phyloP scores from a whole-genome alignment of 2,113 vertebrate species.

The Gavialis gangeticus region DNA sequence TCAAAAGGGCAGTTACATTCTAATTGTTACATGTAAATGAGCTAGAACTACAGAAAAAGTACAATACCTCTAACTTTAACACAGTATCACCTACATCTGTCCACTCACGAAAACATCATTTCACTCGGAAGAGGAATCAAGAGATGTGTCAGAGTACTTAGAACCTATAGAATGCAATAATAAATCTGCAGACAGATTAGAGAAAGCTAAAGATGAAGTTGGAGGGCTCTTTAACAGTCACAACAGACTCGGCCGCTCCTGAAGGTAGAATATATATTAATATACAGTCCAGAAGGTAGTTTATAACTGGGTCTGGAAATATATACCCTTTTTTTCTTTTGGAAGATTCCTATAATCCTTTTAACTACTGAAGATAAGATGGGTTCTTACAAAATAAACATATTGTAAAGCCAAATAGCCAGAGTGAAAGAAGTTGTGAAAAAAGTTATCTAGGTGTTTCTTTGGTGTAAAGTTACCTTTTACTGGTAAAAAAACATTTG shows the following conservation, averaged over 20 bases:
- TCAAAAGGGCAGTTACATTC: too few species aligned
- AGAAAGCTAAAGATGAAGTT: background rate
- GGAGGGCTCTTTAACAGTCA: background rate
- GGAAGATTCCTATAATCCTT: background rate
- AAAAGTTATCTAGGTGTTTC: background rate
- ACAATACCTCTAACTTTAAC: too few species aligned
- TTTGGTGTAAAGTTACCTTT: background rate
- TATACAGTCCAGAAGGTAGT: background rate
- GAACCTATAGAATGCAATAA: background rate
- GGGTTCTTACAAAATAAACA: background rate
- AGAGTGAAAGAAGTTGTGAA: background rate
- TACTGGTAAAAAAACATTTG: background rate
- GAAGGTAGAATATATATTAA: background rate
- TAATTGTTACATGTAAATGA: too few species aligned
- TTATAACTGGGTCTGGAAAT: background rate
- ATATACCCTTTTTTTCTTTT: background rate
- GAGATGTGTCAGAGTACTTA: background rate
- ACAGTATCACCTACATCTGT: too few species aligned
- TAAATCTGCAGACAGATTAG: background rate
- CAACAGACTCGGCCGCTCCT: background rate
- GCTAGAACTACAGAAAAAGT: too few species aligned
- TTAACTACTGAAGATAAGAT: background rate
- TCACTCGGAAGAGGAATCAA: background rate
- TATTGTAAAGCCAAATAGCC: background rate
- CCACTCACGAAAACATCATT: too few species aligned